A percentile compares a stretch with the other conserved stretches of the same genome.
phyloP scores from a whole-genome alignment of 2,888 invertebrate genomes.

The Drosophila barbarae region DNA sequence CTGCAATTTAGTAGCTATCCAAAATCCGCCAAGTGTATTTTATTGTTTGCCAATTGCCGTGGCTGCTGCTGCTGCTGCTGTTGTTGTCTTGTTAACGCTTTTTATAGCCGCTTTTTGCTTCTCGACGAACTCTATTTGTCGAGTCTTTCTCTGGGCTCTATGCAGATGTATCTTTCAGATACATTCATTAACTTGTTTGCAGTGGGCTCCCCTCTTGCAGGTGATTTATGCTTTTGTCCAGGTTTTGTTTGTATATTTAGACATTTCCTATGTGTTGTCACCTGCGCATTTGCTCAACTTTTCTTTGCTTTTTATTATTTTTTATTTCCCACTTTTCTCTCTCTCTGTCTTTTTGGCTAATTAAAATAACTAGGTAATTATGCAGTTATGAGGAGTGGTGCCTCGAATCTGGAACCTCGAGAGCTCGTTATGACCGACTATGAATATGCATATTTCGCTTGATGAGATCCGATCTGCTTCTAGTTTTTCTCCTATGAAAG shows the following conservation, averaged over 20 bases:
- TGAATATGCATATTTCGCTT: constrained; percentile 66
- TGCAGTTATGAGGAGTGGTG: constrained; percentile 54
- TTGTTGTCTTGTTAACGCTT: constrained; percentile 66
- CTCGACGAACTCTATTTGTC: constrained; percentile 67
- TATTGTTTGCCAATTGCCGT: constrained; percentile 62
- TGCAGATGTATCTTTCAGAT: constrained; percentile 70
- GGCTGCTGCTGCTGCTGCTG: constrained; percentile 55
- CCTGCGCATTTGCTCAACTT: constrained; percentile 54
- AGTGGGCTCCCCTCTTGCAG: constrained; percentile 8
- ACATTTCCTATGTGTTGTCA: constrained; percentile 67
- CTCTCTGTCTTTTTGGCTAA: constrained; percentile 49
- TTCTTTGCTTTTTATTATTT: constrained; percentile 8
- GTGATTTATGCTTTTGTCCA: constrained; percentile 62
- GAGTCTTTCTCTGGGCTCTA: constrained; percentile 48
- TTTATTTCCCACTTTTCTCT: constrained; percentile 1
- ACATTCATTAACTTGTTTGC: constrained; percentile 73
- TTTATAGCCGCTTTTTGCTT: constrained; percentile 61
- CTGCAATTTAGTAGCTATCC: constrained; percentile 53
- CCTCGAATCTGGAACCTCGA: not conserved
- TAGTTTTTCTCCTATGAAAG: not conserved
- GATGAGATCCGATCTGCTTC: constrained; percentile 46
- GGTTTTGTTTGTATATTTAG: constrained; percentile 50
- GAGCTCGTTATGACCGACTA: constrained; percentile 42
- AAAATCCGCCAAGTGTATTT: constrained; percentile 55
- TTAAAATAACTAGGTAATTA: constrained; percentile 67